Evolutionary conservation across 2,113 vertebrate species (phyloP), one percentile per base, ranked within the genome.

Genomic region (Melanotaenia duboulayi): DNA sequence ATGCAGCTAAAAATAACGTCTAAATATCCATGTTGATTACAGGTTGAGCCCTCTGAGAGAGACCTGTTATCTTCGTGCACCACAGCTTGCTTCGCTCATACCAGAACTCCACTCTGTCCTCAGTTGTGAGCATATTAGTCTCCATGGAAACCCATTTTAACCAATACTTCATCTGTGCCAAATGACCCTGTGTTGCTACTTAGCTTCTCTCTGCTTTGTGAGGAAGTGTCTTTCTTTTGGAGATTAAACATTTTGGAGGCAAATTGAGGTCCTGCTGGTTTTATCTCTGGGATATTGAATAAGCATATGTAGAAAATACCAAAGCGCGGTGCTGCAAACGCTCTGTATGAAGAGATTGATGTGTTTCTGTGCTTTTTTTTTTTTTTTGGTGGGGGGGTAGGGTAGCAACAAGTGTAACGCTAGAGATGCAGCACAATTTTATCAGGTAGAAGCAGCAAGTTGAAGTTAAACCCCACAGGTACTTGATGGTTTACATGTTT

Each of bases 91-190:
- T 49, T 78, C 62, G 50, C 81, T 85, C 81, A 51, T 76, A 89
- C 81, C 84, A 70, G 85, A 93, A 90, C 81, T 77, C 81, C 85
- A 63, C 87, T 89, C 69, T 74, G 78, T 85, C 85, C 84, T 82
- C 74, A 74, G 63, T 75, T 23, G 65, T 23, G 24, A 80, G 76
- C 74, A 50, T 89, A 85, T 88, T 74, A 62, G 90, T 94, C 84
- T 87, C 92, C 91, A 92, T 91, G 90, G 93, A 83, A 91, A 94
- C 92, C 62, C 78, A 10, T 67, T 68, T 60, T 82, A 73, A 76
- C 76, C 84, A 78, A 88, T 84, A 74, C 76, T 76, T 89, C 75
- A 78, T 65, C 55, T 78, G 79, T 4, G 78, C 80, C 81, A 84
- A 87, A 87, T 91, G 85, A 92, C 89, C 91, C 85, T 70, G 83